Base-by-base conservation (phyloP, 2,888 invertebrate genomes). In the Trachelus stipa region DNA sequence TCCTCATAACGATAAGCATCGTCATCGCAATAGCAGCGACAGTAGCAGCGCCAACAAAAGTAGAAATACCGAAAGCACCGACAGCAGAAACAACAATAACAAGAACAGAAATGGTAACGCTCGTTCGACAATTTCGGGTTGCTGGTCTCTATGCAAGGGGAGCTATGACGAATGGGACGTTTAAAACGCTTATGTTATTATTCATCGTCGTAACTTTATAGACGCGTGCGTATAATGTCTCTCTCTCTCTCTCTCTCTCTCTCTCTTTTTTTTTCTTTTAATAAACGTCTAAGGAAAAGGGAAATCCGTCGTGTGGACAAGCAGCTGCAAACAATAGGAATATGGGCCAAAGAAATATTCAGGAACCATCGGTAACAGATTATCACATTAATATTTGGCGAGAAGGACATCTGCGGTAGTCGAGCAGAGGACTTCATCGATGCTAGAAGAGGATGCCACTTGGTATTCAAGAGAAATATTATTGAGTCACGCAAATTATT, bases 101-200 rank as follows among this genome's bases (percentile, higher is more conserved):
- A 79, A 73, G 31, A 76, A 76, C 37, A 71, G 74, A 74, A 69
- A 79, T 31, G 77, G 79, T 77, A 81, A 79, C 80, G 82, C 82
- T 74, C 83, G 81, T 74, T 75, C 84, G 75, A 78, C 82, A 74
- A 84, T 83, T 77, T 85, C 88, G 86, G 89, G 88, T 83, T 89
- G 89, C 86, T 89, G 90, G 90, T 87, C 84, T 76, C 81, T 88
- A 76, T 89, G 89, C 80, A 85, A 86, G 68, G 85, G 87, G 82
- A 85, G 84, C 82, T 87, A 87, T 82, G 85, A 85, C 81, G 83
- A 87, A 40, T 85, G 85, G 85, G 85, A 87, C 76, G 83, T 83
- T 80, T 87, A 85, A 23, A 9, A 56, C 23, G 23, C 40, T 56
- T 56, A 23, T 40, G 6, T 40, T 15, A 15, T 56, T 56, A 23